These are phyloP conservation scores for Paralinhomoeus sp. DNA, from an alignment of 2,888 invertebrate species.

Conservation along the genomic window DNA sequence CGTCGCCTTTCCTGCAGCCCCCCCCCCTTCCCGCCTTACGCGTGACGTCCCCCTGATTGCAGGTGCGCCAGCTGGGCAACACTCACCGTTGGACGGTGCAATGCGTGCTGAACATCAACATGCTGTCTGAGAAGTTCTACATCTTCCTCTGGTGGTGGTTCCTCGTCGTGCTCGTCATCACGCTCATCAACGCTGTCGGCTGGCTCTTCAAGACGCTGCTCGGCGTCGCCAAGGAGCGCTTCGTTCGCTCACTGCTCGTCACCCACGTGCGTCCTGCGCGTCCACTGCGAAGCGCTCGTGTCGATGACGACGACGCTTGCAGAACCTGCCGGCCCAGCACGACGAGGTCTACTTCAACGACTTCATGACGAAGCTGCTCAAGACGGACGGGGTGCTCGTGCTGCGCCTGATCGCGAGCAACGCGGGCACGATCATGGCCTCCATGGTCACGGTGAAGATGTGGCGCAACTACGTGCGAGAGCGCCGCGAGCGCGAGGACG, in stretches of 20 bases:
- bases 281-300: not conserved
- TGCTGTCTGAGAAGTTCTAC: constrained; percentile 25
- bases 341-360: not conserved
- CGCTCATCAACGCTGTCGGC: constrained; percentile 1
- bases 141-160: constrained; percentile 24
- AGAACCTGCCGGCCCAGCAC: too few species aligned
- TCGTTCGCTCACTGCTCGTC: not conserved
- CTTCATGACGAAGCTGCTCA: not conserved
- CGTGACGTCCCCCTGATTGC: not conserved
- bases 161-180: constrained; percentile 11
- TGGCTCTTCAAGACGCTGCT: not conserved
- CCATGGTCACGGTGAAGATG: not conserved
- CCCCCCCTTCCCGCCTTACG: too few species aligned
- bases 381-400: not conserved
- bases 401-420: constrained; percentile 1
- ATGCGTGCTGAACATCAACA: constrained; percentile 9
- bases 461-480: not conserved
- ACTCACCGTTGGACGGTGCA: constrained; percentile 2
- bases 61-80: constrained; percentile 3
- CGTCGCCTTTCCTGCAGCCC: too few species aligned
- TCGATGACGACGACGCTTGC: too few species aligned
- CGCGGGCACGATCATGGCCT: not conserved
- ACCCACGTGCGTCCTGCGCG: not conserved
- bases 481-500: too few species aligned
- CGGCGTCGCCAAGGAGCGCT: not conserved